A percentile compares a stretch with the other conserved stretches of the same genome.
phyloP scores from a whole-genome alignment of 2,113 vertebrate species.

The Leucopsar rothschildi region DNA sequence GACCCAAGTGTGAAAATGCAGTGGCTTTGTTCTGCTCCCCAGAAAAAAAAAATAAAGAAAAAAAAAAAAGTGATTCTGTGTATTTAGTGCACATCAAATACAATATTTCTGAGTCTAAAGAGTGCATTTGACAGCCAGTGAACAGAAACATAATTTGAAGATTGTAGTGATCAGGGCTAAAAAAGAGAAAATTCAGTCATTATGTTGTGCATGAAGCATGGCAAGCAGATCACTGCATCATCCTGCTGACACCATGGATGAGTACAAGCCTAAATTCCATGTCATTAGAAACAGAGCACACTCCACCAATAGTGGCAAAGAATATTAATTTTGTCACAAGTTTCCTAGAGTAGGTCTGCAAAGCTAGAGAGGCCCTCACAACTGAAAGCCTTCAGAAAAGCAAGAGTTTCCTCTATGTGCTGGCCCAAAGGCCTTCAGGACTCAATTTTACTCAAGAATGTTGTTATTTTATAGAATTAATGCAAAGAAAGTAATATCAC shows the following conservation, averaged over 20 bases:
- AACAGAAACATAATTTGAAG: not conserved
- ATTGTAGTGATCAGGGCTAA: not conserved
- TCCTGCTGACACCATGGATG: not conserved
- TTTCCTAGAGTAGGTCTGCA: not conserved
- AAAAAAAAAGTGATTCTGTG: not conserved
- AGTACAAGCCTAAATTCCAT: not conserved
- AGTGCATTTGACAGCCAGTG: not conserved
- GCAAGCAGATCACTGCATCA: not conserved
- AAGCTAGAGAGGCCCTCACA: not conserved
- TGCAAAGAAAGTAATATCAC: not conserved
- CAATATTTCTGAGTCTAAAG: not conserved
- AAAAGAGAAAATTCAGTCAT: not conserved
- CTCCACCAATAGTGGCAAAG: not conserved
- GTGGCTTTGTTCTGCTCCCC: not conserved
- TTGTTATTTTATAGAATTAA: not conserved
- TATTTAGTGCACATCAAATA: not conserved
- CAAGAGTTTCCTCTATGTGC: not conserved
- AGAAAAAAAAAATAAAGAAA: not conserved
- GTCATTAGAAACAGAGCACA: not conserved
- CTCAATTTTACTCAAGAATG: not conserved
- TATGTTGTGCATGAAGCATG: not conserved
- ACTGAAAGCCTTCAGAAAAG: not conserved
- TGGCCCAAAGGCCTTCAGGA: not conserved
- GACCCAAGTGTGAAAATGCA: not conserved
- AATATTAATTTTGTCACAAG: not conserved